These are phyloP conservation scores for Donacobius atricapilla DNA, from an alignment of 2,113 vertebrate species.

Conservation along the genomic window DNA sequence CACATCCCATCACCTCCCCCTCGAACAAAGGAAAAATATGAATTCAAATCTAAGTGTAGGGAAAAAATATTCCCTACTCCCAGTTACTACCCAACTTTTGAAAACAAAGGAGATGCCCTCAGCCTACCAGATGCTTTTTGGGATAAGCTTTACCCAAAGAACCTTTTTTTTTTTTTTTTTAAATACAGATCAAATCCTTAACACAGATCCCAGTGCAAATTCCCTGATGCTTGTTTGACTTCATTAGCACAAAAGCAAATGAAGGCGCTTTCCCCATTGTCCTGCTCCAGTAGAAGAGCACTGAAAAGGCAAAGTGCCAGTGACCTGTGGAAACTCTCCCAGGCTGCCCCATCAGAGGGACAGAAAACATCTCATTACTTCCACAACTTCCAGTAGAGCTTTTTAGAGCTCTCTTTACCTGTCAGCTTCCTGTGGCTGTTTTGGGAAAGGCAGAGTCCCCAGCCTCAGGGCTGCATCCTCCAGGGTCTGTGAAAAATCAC, in stretches of 20 bases:
- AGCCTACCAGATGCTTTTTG: neutral
- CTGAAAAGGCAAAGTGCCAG: slow-evolving; percentile 37
- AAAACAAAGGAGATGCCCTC: neutral
- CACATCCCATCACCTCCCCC: neutral
- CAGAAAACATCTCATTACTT: neutral
- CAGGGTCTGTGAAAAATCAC: neutral
- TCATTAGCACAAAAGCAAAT: slow-evolving; percentile 57
- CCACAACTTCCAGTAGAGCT: neutral
- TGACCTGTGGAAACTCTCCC: slow-evolving; percentile 50
- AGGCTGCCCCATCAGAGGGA: neutral
- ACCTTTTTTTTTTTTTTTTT: neutral
- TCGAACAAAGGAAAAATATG: neutral
- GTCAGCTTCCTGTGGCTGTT: accelerated
- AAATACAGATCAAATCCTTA: neutral
- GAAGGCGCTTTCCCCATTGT: slow-evolving; percentile 34
- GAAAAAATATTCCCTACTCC: neutral
- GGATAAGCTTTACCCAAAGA: slow-evolving; percentile 25
- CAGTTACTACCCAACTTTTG: neutral
- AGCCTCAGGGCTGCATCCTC: neutral
- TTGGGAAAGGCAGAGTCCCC: neutral
- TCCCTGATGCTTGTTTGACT: slow-evolving; percentile 52
- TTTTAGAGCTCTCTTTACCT: neutral
- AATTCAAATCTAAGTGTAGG: neutral
- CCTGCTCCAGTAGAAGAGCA: neutral
- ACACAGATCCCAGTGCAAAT: slow-evolving; percentile 17